phyloP scores from a whole-genome alignment of 35 echinoderm and acorn worm genomes.

The Stichopus chloronotus region DNA sequence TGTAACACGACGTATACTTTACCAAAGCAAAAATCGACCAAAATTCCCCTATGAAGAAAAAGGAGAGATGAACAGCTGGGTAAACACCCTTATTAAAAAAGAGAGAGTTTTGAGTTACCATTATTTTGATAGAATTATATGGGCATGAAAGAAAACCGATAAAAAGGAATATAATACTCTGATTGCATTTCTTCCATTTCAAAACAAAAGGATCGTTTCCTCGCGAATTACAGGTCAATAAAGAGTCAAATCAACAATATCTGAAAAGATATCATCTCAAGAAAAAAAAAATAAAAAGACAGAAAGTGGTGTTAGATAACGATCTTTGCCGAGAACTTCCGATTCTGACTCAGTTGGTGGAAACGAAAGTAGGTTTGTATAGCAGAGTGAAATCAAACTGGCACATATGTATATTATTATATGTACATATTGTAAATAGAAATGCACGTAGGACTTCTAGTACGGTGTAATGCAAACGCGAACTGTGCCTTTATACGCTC shows the following conservation, averaged over 20 bases:
- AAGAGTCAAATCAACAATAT: slow-evolving; percentile 12
- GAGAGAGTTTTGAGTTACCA: neutral
- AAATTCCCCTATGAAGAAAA: no score
- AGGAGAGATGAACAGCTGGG: no score
- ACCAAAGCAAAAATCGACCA: no score
- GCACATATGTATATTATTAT: neutral
- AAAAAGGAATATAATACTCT: neutral
- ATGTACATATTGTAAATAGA: neutral
- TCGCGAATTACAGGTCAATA: neutral
- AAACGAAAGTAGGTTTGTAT: neutral
- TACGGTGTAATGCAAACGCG: no score
- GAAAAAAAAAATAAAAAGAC: neutral
- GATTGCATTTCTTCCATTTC: slow-evolving; percentile 21
- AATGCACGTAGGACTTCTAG: neutral
- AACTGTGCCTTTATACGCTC: no score
- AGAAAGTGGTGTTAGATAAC: neutral
- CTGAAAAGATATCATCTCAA: neutral
- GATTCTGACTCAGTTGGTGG: neutral
- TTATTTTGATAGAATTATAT: neutral
- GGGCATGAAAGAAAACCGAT: neutral
- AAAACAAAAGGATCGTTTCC: slow-evolving; percentile 17
- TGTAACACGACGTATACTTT: no score
- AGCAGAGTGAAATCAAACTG: neutral
- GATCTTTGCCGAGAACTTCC: neutral
- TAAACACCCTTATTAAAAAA: no score